Conservation (phyloP, 1,140 invertebrate species). For the Helicoverpa zea region DNA sequence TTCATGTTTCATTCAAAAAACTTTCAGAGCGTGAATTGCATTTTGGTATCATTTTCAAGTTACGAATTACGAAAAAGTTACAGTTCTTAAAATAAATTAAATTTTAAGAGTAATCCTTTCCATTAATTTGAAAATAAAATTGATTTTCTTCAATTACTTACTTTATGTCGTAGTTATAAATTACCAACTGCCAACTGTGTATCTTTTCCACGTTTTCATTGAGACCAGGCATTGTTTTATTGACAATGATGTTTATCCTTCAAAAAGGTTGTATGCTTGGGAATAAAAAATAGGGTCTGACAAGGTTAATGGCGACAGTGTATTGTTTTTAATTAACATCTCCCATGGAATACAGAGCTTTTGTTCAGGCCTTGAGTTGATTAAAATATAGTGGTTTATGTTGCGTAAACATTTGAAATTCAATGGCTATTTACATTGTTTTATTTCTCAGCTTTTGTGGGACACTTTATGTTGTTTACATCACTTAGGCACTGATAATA, state of each 20-base stretch:
- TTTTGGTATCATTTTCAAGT: background rate
- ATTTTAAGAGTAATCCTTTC: too few relatives aligned
- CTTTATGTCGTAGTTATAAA: conserved; percentile 16
- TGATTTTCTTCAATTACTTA: background rate
- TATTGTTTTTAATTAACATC: conserved; percentile 63
- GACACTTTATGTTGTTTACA: background rate
- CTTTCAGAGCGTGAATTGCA: background rate
- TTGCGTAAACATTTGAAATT: conserved; percentile 29
- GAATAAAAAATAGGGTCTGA: conserved; percentile 59
- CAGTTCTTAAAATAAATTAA: too few relatives aligned
- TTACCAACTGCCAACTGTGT: background rate
- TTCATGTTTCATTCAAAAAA: background rate
- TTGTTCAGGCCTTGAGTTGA: conserved; percentile 53
- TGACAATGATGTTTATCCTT: conserved; percentile 59
- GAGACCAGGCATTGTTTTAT: conserved; percentile 49
- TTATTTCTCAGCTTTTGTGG: conserved; percentile 1
- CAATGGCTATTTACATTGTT: conserved; percentile 1
- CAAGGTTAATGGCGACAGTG: conserved; percentile 68
- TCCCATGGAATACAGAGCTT: conserved; percentile 62
- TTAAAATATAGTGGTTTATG: conserved; percentile 1
- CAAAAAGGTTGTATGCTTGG: conserved; percentile 52
- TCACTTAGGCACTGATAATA: background rate
- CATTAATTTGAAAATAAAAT: too few relatives aligned
- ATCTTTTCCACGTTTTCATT: conserved; percentile 39
- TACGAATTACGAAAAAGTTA: too few relatives aligned